These are phyloP conservation scores for Lepidurus arcticus DNA, from an alignment of 1,140 invertebrate species.

Conservation along the genomic window DNA sequence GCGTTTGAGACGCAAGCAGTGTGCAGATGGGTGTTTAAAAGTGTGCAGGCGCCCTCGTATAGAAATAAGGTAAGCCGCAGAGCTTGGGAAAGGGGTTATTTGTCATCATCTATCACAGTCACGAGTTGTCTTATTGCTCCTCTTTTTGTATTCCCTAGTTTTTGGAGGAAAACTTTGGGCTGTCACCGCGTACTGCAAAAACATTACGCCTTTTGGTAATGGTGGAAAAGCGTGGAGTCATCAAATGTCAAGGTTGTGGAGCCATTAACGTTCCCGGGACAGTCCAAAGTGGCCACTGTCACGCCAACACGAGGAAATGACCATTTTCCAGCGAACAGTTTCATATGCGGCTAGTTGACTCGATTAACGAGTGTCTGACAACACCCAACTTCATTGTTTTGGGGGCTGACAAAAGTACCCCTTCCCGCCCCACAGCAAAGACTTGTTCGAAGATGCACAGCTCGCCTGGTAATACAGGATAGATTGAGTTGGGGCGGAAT, in stretches of 20 bases:
- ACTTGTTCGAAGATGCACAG: too few relatives aligned
- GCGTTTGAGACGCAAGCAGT: neutral
- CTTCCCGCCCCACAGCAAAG: too few relatives aligned
- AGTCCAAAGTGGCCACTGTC: neutral
- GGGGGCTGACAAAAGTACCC: too few relatives aligned
- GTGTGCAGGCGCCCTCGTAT: neutral
- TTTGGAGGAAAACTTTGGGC: neutral
- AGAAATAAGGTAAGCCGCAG: neutral
- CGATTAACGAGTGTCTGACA: too few relatives aligned
- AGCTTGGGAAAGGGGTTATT: slow-evolving; percentile 14
- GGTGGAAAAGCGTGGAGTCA: neutral
- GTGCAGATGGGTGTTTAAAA: neutral
- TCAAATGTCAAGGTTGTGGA: neutral
- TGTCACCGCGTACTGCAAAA: neutral
- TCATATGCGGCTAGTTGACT: too few relatives aligned
- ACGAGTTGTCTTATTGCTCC: neutral
- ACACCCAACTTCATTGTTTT: too few relatives aligned
- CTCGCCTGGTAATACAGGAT: too few relatives aligned
- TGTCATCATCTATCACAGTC: neutral
- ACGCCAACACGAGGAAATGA: neutral
- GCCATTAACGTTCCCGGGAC: neutral
- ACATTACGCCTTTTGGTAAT: neutral
- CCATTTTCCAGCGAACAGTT: too few relatives aligned
- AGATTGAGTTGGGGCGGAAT: too few relatives aligned
- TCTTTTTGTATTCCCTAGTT: neutral